These are phyloP conservation scores for Heliconius himera DNA, from an alignment of 1,140 invertebrate species.

Conservation along the genomic window DNA sequence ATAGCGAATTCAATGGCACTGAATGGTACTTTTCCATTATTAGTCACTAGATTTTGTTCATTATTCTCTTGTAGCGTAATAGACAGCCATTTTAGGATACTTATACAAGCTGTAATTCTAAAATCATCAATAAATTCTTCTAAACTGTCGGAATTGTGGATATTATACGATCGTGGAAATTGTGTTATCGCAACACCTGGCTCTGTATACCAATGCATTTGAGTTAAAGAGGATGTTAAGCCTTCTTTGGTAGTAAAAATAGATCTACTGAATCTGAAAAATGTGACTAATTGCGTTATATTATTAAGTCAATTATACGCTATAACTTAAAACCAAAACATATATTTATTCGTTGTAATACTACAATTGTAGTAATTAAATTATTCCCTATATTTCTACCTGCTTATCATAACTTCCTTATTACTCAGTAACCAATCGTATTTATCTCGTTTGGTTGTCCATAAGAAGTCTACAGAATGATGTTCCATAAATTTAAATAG, in stretches of 20 bases:
- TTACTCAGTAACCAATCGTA: conserved; percentile 83
- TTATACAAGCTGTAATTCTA: conserved; percentile 92
- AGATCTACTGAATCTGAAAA: conserved; percentile 87
- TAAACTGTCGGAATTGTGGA: conserved; percentile 92
- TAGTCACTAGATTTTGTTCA: conserved; percentile 81
- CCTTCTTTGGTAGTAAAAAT: conserved; percentile 96
- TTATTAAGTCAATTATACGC: background rate
- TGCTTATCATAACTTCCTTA: conserved; percentile 80
- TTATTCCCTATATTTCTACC: conserved; percentile 40
- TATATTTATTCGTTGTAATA: background rate
- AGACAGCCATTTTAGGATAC: conserved; percentile 89
- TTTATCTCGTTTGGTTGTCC: conserved; percentile 92
- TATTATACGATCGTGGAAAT: conserved; percentile 94
- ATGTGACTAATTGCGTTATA: background rate
- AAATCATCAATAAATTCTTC: conserved; percentile 95
- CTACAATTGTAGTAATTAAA: background rate
- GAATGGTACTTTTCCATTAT: conserved; percentile 86
- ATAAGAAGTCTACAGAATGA: conserved; percentile 91
- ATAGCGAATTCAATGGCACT: conserved; percentile 90
- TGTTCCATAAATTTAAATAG: conserved; percentile 86
- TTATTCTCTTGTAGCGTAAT: conserved; percentile 82
- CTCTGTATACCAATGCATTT: conserved; percentile 95
- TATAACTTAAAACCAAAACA: background rate
- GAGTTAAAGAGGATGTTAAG: conserved; percentile 89
- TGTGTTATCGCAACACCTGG: conserved; percentile 89